These are phyloP conservation scores for Goniozus legneri DNA, from an alignment of 1,140 invertebrate genomes.

Conservation along the genomic window DNA sequence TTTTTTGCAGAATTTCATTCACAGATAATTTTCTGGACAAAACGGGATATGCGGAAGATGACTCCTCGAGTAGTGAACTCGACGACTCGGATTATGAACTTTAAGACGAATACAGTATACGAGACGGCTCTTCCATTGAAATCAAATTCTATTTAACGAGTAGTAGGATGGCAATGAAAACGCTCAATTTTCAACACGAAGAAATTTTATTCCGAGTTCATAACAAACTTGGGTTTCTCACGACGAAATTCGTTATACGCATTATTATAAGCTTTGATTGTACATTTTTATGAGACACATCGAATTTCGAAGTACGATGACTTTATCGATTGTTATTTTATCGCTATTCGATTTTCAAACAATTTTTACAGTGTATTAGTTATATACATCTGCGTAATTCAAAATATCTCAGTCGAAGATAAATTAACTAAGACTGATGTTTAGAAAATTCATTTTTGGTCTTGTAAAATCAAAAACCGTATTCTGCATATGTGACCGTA, in stretches of 20 bases:
- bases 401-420: not conserved
- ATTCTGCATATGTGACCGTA: too few relatives aligned
- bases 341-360: too few relatives aligned
- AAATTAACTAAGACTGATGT: not conserved
- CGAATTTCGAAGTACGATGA: too few relatives aligned
- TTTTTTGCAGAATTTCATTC: constrained; percentile 27
- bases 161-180: too few relatives aligned
- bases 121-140: not conserved
- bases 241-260: constrained; percentile 17
- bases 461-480: too few relatives aligned
- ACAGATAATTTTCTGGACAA: constrained; percentile 25
- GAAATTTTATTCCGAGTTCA: constrained; percentile 27
- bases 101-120: constrained; percentile 5
- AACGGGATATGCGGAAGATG: constrained; percentile 25
- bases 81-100: constrained; percentile 35
- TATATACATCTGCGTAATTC: constrained; percentile 2
- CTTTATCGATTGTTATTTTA: too few relatives aligned
- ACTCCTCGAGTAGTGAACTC: constrained; percentile 33
- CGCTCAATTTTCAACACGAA: constrained; percentile 5
- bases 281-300: too few relatives aligned
- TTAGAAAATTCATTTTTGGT: too few relatives aligned
- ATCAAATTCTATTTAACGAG: not conserved
- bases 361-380: too few relatives aligned
- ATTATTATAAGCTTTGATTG: constrained; percentile 8
- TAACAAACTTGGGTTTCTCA: constrained; percentile 20